Base-by-base conservation (phyloP, 2,888 invertebrate species). In the Cataglyphis rosenhaueri region DNA sequence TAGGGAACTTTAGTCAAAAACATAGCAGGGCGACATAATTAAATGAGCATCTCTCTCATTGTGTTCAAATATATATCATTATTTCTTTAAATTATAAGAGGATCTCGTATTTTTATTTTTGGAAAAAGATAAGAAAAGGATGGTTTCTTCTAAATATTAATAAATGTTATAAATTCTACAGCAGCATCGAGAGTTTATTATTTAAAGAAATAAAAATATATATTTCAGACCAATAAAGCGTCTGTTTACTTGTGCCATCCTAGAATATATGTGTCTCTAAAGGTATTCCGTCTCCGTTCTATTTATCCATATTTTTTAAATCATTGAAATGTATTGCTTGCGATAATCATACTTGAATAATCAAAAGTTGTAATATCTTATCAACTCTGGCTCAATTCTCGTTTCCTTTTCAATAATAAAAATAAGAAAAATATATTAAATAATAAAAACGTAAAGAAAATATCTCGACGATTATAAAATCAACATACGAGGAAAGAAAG, bases 1-100 rank as follows among this genome's bases (percentile, higher is more conserved):
- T 61, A 62, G 55, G 52, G 41, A 71, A 86, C 65, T 71, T 55
- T 65, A 66, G 61, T 48, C 66, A 25, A 64, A 25, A 35, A 64
- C 18, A 32, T 48, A 75, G 6, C 12, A 65, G 32, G 48, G 25
- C 29, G 38, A 68, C 32, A 59, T 44, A 52, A 70, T 44, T 41
- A 44, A 41, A 57, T 29, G 59, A 15, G 12, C 29, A 48, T 6
- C 3, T 64, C 32, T 15, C 8, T 64, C 44, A 25, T 35, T n/a
- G 70, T n/a, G 70, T 48, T 44, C n/a, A n/a, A 68, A 48, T 73
- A 29, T 73, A 73, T 73, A 59, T 12, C 59, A 59, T 61, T 73
- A 73, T 61, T 73, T 73, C 73, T 73, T 73, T 12, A n/a, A 15
- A 29, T 59, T 38, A 59, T 41, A 73, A 73, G 29, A 35, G 3